These are phyloP conservation scores for Ahaetulla prasina DNA, from an alignment of 2,113 vertebrate genomes.

Conservation along the genomic window DNA sequence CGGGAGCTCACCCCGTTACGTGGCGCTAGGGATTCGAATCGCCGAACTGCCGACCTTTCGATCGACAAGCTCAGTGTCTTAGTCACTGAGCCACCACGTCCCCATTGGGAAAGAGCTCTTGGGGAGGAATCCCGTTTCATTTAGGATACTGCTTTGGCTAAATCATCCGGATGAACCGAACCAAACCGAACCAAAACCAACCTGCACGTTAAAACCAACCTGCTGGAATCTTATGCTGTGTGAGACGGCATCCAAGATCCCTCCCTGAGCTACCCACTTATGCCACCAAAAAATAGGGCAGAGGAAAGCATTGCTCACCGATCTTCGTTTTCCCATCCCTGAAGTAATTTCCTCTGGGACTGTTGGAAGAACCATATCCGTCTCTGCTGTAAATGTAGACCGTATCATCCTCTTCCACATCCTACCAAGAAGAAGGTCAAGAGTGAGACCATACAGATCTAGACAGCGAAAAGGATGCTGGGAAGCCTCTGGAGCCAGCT, in stretches of 20 bases:
- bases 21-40: too few relatives aligned
- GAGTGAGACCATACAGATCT: fast-evolving
- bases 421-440: background rate
- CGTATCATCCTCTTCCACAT: slow-evolving; percentile 30
- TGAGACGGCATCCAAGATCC: background rate
- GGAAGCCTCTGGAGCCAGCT: background rate
- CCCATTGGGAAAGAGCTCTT: too few relatives aligned
- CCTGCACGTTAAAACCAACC: fast-evolving
- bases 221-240: background rate
- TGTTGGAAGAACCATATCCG: slow-evolving; percentile 9
- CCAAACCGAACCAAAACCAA: background rate
- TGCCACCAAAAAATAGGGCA: background rate
- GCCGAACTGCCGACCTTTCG: too few relatives aligned
- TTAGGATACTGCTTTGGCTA: background rate
- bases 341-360: slow-evolving; percentile 67
- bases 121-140: background rate
- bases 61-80: too few relatives aligned
- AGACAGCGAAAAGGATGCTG: background rate
- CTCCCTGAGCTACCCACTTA: background rate
- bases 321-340: slow-evolving; percentile 71
- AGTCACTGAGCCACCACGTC: too few relatives aligned
- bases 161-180: too few relatives aligned
- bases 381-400: slow-evolving; percentile 39
- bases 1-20: too few relatives aligned
- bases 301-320: slow-evolving; percentile 35